Percentiles rank a stretch among this genome's conserved stretches.
phyloP scores from a whole-genome alignment of 2,113 vertebrate genomes.

The Phyllostomus hastatus region DNA sequence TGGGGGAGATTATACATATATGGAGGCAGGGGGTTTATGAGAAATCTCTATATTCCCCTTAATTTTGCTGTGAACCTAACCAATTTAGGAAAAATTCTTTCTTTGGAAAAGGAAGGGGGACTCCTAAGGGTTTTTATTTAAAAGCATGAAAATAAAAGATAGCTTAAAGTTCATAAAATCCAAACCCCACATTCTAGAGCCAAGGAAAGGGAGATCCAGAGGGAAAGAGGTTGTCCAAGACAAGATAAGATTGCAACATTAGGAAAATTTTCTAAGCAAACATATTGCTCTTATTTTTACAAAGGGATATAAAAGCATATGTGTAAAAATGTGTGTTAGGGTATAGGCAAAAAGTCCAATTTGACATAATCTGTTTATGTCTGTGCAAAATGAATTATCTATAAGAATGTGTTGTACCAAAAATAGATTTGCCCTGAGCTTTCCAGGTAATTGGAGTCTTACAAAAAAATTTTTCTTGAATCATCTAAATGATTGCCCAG shows the following conservation, averaged over 20 bases:
- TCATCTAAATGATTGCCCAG: not conserved
- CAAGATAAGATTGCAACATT: not conserved
- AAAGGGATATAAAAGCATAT: not conserved
- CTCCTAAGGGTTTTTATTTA: not conserved
- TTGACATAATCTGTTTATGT: not conserved
- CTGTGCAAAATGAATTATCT: not conserved
- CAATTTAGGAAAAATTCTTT: not conserved
- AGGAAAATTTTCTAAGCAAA: not conserved
- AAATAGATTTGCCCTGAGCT: conserved; percentile 4
- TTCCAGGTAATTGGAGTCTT: not conserved
- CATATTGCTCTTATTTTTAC: not conserved
- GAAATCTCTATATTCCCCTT: not conserved
- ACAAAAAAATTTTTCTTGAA: not conserved
- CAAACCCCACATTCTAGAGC: not conserved
- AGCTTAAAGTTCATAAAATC: not conserved
- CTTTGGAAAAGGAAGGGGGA: not conserved
- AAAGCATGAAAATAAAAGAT: not conserved
- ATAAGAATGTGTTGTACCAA: not conserved
- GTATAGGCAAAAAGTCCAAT: not conserved
- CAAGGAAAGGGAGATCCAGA: not conserved
- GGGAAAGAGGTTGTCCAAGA: not conserved
- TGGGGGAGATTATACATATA: not conserved
- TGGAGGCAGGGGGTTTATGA: not conserved
- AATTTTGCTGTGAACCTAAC: not conserved
- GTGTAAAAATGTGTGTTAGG: not conserved